These are phyloP conservation scores for Colius striatus DNA, from an alignment of 2,113 vertebrate genomes.

Conservation along the genomic window DNA sequence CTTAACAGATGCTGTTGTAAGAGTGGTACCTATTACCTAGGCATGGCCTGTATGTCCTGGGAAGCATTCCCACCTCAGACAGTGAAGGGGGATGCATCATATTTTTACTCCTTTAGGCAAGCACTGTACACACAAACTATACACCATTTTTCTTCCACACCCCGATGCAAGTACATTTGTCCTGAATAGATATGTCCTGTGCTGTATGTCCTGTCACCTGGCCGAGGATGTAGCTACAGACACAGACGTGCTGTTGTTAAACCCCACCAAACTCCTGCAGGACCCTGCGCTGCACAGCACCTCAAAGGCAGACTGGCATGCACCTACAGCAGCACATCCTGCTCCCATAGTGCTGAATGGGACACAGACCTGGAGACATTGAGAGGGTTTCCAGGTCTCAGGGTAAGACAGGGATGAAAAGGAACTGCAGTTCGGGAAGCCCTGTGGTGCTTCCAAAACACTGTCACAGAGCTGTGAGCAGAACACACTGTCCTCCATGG, in stretches of 20 bases:
- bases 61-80: background rate
- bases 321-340: background rate
- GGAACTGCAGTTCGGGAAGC: background rate
- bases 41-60: background rate
- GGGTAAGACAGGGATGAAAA: background rate
- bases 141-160: background rate
- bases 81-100: background rate
- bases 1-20: background rate
- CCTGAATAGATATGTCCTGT: background rate
- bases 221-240: background rate
- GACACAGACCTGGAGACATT: background rate
- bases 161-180: rapidly evolving
- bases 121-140: background rate
- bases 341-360: rapidly evolving
- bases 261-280: background rate
- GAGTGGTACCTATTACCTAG: background rate
- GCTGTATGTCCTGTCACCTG: background rate
- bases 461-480: background rate
- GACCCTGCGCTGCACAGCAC: background rate
- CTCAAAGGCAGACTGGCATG: background rate
- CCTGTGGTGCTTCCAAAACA: background rate
- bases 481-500: background rate
- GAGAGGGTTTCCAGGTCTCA: background rate
- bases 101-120: background rate
- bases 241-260: rapidly evolving